Evolutionary conservation across 2,888 invertebrate genomes (phyloP), one percentile per base, ranked within the genome.

Genomic region (Cinara cedri): DNA sequence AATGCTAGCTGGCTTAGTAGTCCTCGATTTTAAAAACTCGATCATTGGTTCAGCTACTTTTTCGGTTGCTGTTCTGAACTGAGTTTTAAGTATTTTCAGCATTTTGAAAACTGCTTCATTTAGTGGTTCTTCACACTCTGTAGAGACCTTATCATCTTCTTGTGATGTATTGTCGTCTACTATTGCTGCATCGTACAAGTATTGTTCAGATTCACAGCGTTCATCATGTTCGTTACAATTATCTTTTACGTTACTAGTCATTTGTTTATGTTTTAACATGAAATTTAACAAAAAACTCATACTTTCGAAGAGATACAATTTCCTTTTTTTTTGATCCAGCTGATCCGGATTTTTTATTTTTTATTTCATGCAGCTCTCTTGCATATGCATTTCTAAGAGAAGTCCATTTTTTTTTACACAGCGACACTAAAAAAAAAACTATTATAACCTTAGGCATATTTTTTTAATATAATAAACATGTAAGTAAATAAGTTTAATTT

Each of bases 351-450:
- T 44, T 44, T 44, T 44, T n/a, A 44, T 44, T 44, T 44, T 60
- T 57, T 57, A 57, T 57, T 57, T 57, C 57, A 44, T 46, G 42
- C 14, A 66, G 8, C 21, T 68, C 24, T 44, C 51, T 21, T 10
- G 68, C 51, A 3, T 51, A 26, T 26, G 51, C 21, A 26, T 68
- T 68, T 13, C 68, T 46, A 21, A 68, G 49, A 51, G 46, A 49
- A 26, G 51, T 51, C 51, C 68, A 68, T 68, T 68, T 68, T 21
- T 3, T 68, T 26, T 68, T 68, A n/a, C 68, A 68, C 49, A 51
- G 34, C n/a, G 11, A 34, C n/a, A 62, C 34, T 62, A 14, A 62
- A 34, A 62, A 62, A 34, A 55, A 13, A 60, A 60, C 55, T 57
- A 57, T 57, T 57, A 24, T 57, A 13, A 57, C 21, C 44, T 44